Percentiles rank a stretch among this genome's conserved stretches.
Evolutionary conservation across 1,140 invertebrate genomes (phyloP).

Genomic region (Glomeris maerens): DNA sequence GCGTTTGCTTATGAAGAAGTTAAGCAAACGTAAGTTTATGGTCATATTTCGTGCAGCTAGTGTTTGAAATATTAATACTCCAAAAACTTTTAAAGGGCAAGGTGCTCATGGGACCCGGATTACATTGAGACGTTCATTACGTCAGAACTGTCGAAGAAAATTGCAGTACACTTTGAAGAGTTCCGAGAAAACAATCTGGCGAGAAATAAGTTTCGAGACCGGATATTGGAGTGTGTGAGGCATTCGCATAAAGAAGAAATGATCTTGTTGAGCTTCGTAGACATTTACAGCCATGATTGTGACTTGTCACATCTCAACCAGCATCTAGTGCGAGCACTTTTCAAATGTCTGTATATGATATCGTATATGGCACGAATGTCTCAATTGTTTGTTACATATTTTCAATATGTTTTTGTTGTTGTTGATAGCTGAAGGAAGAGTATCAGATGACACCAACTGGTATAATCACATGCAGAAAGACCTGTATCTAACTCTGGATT

Average conservation of each 20-base stretch:
- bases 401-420: neutral
- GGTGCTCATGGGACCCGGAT: constrained; percentile 23
- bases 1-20: constrained; percentile 31
- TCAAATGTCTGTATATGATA: no score
- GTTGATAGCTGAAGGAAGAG: constrained; percentile 14
- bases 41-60: neutral
- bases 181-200: constrained; percentile 20
- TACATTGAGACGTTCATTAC: constrained; percentile 31
- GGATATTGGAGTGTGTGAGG: constrained; percentile 28
- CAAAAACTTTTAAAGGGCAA: constrained; percentile 15
- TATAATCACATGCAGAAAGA: constrained; percentile 25
- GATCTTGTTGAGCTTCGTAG: constrained; percentile 30
- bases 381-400: no score
- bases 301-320: constrained; percentile 31
- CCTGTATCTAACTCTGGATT: constrained; percentile 32
- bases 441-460: constrained; percentile 15
- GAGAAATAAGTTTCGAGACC: constrained; percentile 26
- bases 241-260: constrained; percentile 25
- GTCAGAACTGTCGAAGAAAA: constrained; percentile 30
- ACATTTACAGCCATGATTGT: constrained; percentile 26
- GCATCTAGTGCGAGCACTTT: constrained; percentile 30
- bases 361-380: no score
- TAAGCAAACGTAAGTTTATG: constrained; percentile 25
- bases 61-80: neutral
- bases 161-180: constrained; percentile 27